These are phyloP conservation scores for Stenolophus ochropezus DNA, from an alignment of 2,888 invertebrate species.

Conservation along the genomic window DNA sequence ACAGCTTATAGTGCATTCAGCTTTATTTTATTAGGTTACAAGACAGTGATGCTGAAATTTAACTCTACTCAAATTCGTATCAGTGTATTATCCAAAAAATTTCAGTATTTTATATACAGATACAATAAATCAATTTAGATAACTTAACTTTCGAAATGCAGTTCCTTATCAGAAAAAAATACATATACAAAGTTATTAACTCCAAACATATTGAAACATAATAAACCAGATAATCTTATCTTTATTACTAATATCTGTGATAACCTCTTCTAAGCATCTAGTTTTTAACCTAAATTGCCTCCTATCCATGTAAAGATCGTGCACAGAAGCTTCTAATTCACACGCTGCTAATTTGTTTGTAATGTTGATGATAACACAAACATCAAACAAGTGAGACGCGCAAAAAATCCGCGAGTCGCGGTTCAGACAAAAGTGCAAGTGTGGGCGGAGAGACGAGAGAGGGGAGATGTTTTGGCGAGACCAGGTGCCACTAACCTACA, in stretches of 20 bases:
- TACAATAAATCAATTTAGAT: too few species aligned
- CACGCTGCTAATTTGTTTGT: conserved; percentile 48
- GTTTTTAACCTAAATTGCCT: background rate
- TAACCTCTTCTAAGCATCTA: background rate
- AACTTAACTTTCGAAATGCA: too few species aligned
- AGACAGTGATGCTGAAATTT: too few species aligned
- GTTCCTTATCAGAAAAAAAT: too few species aligned
- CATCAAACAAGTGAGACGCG: conserved; percentile 21
- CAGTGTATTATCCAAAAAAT: too few species aligned
- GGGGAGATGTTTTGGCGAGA: conserved; percentile 37
- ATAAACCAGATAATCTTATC: background rate
- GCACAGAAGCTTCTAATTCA: conserved; percentile 1
- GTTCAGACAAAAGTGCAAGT: conserved; percentile 42
- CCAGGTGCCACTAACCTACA: conserved; percentile 49
- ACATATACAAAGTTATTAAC: background rate
- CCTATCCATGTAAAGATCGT: background rate
- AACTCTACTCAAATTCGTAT: too few species aligned
- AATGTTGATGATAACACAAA: conserved; percentile 39
- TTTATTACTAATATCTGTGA: background rate
- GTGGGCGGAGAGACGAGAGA: background rate
- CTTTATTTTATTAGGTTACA: too few species aligned
- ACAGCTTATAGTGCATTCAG: too few species aligned
- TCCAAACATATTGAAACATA: background rate
- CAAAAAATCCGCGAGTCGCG: conserved; percentile 23
- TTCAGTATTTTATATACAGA: too few species aligned